Evolutionary conservation across 2,888 invertebrate genomes (phyloP), one percentile per base, ranked within the genome.

Genomic region (Apotomis capreana): DNA sequence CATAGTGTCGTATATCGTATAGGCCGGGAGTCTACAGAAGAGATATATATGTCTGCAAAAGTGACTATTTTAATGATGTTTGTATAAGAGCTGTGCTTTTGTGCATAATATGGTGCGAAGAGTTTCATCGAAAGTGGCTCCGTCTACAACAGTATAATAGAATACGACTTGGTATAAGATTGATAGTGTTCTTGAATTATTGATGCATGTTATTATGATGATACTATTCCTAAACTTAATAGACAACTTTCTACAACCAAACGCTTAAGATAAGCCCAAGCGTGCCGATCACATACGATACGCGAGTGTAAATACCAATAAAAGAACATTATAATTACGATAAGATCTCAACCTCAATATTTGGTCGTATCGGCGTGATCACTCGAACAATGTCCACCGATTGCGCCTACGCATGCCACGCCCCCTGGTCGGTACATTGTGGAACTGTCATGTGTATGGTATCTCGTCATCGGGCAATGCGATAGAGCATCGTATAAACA

Each of bases 281-380:
- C 71, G 44, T 68, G 70, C 74, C 79, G 79, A 82, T 83, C 75
- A 74, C 75, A 78, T 71, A 72, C 46, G 87, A 87, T 87, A 86
- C 76, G 80, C 79, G 80, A 78, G 84, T 87, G 90, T 91, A 91
- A 91, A 91, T 89, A 91, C 86, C 88, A 89, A 90, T 91, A 90
- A 87, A 88, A 86, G 84, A 88, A 87, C 90, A 88, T 92, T 90
- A 92, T 91, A 91, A 92, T 90, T 88, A 85, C 80, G 92, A 92
- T 92, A 91, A 78, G 81, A 92, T 92, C 91, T 87, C 81, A 79
- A 78, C 83, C 82, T 85, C 84, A 85, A 87, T 90, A 90, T 90
- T 89, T 89, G 89, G 87, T 78, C 80, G 81, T 82, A 88, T 89
- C 89, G 80, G 80, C 77, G 79, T 81, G 83, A 86, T 86, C 85